Evolutionary conservation across 2,797 vertebrate genomes (phyloP), one percentile per base, ranked within the genome.

Genomic region (Malurus leucopterus): DNA sequence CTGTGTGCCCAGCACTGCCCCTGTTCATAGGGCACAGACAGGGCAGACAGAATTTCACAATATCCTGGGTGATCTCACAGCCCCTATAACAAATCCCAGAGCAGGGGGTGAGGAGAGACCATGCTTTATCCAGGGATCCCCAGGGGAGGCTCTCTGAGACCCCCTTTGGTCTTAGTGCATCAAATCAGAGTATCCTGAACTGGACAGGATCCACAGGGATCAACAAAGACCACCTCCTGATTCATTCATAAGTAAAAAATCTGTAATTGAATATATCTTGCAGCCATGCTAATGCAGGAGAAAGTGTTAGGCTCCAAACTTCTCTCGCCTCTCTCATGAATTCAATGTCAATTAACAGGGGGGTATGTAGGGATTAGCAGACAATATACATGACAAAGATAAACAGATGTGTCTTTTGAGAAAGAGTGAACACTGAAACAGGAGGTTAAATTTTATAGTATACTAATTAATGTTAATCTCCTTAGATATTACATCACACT

Each of bases 391-490:
- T 4, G 47, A 80, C 15, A 54, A 80, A 86, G 55, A 88, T 58
- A 80, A 86, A 84, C 41, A 40, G 4, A 87, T 26, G 4, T 17
- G 34, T 43, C 29, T 3, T 76, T 59, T 44, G 53, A 41, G 32
- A 64, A 78, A 88, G 70, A 64, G n/a, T 58, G 20, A 83, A 69
- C 21, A 81, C 27, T 68, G 47, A 38, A 88, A 57, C 8, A 79
- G 62, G 34, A 91, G 55, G 72, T 78, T 86, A 85, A 81, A 73
- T 63, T 86, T 90, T 70, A 93, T 17, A 49, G 61, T 18, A 41
- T 5, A 13, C 47, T 59, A 76, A 65, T 88, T 76, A 92, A 76
- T 26, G 11, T 65, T 63, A 71, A 85, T 78, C 32, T 16, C 15
- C 29, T 44, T 38, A 83, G 86, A 84, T 73, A 47, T 57, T 78